Conservation (phyloP, 2,888 invertebrate genomes). For the Ophion obscuratus region DNA sequence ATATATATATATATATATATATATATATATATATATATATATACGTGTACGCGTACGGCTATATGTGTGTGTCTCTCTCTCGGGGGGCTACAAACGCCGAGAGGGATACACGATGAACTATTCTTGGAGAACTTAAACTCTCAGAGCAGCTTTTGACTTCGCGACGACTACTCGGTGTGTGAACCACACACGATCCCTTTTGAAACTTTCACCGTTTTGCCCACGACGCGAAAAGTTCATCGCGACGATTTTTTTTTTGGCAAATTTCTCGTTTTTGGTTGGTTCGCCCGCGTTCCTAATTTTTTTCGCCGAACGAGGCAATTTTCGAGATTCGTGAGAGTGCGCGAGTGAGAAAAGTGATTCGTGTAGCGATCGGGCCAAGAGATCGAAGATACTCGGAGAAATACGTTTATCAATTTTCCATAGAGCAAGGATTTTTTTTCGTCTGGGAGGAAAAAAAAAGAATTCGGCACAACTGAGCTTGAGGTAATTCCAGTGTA, state of each 20-base stretch:
- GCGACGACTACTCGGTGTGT: constrained; percentile 67
- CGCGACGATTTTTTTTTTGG: constrained; percentile 32
- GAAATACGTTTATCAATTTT: constrained; percentile 1
- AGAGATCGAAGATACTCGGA: not conserved
- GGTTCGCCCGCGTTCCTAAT: not conserved
- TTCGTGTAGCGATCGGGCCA: not conserved
- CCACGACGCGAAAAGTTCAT: constrained; percentile 54
- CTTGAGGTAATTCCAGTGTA: not conserved
- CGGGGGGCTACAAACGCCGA: constrained; percentile 67
- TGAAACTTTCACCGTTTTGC: constrained; percentile 55
- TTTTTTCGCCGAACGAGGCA: not conserved
- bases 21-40: not conserved
- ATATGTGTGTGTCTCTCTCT: constrained; percentile 25
- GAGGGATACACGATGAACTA: constrained; percentile 78
- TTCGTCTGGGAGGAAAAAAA: not conserved
- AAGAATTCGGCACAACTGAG: not conserved
- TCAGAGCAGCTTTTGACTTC: constrained; percentile 80
- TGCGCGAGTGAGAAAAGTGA: constrained; percentile 28
- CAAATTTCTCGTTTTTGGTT: constrained; percentile 3
- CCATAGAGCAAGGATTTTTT: not conserved
- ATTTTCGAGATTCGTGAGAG: constrained; percentile 14
- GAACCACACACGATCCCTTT: constrained; percentile 55
- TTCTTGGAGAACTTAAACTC: constrained; percentile 82
- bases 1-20: not conserved
- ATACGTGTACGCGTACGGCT: not conserved